phyloP scores from a whole-genome alignment of 2,113 vertebrate species.

The Paralichthys olivaceus region DNA sequence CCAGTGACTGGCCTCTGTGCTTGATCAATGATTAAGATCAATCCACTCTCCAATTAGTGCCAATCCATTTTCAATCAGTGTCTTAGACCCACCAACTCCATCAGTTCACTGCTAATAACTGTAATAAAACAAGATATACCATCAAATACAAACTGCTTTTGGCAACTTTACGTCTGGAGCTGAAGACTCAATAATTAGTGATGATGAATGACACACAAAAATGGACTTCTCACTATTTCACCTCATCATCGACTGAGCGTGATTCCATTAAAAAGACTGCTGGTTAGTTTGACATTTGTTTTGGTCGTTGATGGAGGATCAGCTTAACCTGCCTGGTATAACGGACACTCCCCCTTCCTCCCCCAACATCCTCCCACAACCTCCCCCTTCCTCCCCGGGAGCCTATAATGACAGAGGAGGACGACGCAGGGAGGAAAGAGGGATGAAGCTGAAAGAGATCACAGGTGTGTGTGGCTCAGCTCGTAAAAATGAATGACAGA shows the following conservation, averaged over 20 bases:
- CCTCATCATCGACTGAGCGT: too few relatives aligned
- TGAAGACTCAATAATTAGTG: background rate
- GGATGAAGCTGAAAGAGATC: constrained; percentile 9
- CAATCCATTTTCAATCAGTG: too few relatives aligned
- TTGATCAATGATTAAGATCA: too few relatives aligned
- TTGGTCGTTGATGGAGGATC: background rate
- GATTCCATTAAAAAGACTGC: too few relatives aligned
- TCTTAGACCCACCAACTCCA: too few relatives aligned
- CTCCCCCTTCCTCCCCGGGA: background rate
- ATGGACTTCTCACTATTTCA: too few relatives aligned
- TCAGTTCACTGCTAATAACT: too few relatives aligned
- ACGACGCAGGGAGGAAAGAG: constrained; percentile 19
- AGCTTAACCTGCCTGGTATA: background rate
- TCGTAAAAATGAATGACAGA: constrained; percentile 8
- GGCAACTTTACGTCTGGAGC: background rate
- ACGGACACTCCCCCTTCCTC: too few relatives aligned
- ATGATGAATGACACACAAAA: background rate
- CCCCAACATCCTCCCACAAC: background rate
- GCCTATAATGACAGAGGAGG: background rate
- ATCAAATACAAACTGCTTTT: too few relatives aligned
- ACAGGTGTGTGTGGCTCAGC: constrained; percentile 23
- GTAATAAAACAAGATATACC: too few relatives aligned
- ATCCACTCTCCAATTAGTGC: too few relatives aligned
- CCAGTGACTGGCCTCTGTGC: too few relatives aligned
- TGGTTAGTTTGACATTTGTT: background rate